Evolutionary conservation across 2,113 vertebrate species (phyloP), one percentile per base, ranked within the genome.

Genomic region (Micromys minutus): DNA sequence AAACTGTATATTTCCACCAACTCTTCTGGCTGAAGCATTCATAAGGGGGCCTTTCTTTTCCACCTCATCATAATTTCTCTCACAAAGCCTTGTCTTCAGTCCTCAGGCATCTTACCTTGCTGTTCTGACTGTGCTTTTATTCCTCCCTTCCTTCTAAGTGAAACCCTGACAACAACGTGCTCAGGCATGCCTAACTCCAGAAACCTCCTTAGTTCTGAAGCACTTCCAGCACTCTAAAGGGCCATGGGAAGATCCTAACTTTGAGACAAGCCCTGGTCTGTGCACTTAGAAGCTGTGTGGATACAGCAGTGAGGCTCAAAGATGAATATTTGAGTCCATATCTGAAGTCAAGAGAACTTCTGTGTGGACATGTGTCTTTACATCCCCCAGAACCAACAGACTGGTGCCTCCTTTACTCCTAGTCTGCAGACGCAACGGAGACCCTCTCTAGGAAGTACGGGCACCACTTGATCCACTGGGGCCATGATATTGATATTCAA

Each of bases 1-100:
- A 81, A 59, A n/a, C 34, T 39, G 24, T 26, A 2, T 39, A 7
- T 24, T 65, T 36, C 59, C 26, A 29, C 81, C 19, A 31, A 3
- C 9, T 71, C 16, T 24, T 16, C 50, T 42, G 7, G 19, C 1
- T 4, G 57, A 19, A 19, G 7, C 89, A 22, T 26, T 39, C 22
- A 7, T 3, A 15, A 0, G 0, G 0, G 19, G 19, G 19, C 4
- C 12, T 34, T 5, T 59, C 19, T 1, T 22, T 34, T 12, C 69
- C 5, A 3, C 2, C 24, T 55, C 12, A 10, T 26, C 16, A 1
- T 5, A 15, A 5, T 26, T 19, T 17, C 31, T 52, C 29, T 9
- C 3, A 7, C 7, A 2, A 15, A 16, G 8, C 17, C 15, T 55
- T 3, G 22, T 31, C 22, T 55, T 19, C 4, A n/a, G 50, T 50